Conservation (phyloP, 2,797 vertebrate genomes). For the Gila robusta region DNA sequence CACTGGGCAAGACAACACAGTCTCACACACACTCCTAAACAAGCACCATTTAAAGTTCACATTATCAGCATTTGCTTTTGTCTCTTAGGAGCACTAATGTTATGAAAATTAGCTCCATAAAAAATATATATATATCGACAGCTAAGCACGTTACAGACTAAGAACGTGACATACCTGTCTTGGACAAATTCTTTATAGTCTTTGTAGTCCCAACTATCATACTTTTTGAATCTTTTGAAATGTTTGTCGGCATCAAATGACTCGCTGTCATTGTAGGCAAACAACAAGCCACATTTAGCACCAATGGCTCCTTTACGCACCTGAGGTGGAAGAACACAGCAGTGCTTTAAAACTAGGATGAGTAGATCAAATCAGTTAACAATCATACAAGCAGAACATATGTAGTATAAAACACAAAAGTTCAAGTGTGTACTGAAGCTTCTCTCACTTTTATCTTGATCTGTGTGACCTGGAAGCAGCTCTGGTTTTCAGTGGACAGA, state of each 20-base stretch:
- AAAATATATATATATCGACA: neutral
- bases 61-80: neutral
- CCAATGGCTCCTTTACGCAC: conserved; percentile 95
- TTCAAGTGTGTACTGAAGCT: neutral
- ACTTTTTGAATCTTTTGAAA: conserved; percentile 91
- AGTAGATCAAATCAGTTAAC: neutral
- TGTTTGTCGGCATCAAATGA: conserved; percentile 93
- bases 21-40: neutral
- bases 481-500: conserved; percentile 91
- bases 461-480: conserved; percentile 94
- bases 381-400: neutral
- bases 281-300: conserved; percentile 93
- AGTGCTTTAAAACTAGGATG: neutral
- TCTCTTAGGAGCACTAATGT: neutral
- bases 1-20: neutral
- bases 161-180: conserved; percentile 80
- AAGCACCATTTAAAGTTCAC: neutral
- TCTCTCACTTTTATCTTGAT: conserved; percentile 91
- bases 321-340: conserved; percentile 69
- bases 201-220: conserved; percentile 87
- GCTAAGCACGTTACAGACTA: neutral
- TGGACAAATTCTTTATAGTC: conserved; percentile 92
- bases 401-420: neutral
- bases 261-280: conserved; percentile 87
- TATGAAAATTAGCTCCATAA: neutral